Base-by-base conservation (phyloP, 2,888 invertebrate genomes). In the Oscheius onirici region DNA sequence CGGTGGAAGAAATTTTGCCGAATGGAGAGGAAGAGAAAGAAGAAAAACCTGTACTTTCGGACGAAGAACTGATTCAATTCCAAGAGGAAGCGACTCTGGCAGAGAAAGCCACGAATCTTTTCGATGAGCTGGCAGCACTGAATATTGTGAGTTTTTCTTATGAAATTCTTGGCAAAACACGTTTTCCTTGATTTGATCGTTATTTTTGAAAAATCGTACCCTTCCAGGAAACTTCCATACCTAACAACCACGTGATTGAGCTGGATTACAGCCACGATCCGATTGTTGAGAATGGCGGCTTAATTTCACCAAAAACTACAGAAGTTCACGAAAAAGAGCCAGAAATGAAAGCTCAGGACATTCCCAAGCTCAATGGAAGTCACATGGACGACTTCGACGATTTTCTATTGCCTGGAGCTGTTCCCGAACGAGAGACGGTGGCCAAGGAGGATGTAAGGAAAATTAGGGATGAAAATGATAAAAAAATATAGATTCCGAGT, bases 371-470 rank as follows among this genome's bases (percentile, higher is more conserved):
- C 3, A 46, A 46, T 46, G 46, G 46, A 46, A 5, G 11, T 46
- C 46, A 46, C 13, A 20, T 17, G 46, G 20, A 34, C 3, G 51
- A 11, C 2, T 11, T 51, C 8, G 58, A 58, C 3, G 17, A 41
- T 6, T 58, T 58, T 20, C 20, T n/a, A 11, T 41, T 58, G 40
- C 63, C 63, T 10, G 63, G 63, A 26, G 34, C 49, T 3, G 63
- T 63, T 15, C 49, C 46, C 2, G 63, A 63, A 5, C 15, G 15
- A 2, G 17, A 17, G 6, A 15, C 10, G 15, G 49, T 10, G 1
- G 49, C 3, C 10, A 22, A 10, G 8, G 49, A 49, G 17, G 5
- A 22, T 13, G 43, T 17, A 43, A 43, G 20, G 2, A 10, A 41
- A 58, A 26, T 13, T 13, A 10, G 13, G 8, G 24, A 26, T 57